Evolutionary conservation across 2,113 vertebrate genomes (phyloP).

Genomic region (Boleophthalmus pectinirostris): DNA sequence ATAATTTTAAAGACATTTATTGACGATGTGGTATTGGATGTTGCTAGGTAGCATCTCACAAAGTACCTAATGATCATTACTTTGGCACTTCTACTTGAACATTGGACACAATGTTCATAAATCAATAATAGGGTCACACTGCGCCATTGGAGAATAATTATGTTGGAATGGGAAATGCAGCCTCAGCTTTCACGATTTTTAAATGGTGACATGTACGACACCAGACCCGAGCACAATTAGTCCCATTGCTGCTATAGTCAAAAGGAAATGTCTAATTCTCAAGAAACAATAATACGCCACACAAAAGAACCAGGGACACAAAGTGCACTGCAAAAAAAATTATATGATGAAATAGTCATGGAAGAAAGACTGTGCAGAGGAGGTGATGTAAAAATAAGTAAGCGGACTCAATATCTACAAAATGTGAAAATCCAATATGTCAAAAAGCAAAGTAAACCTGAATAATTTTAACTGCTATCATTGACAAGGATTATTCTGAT

Average conservation of each 20-base stretch:
- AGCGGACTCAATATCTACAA: constrained; percentile 18
- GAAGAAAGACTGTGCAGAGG: constrained; percentile 73
- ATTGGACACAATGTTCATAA: background rate
- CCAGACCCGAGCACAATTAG: constrained; percentile 31
- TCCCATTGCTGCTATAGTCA: constrained; percentile 59
- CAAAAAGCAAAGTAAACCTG: constrained; percentile 32
- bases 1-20: background rate
- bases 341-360: constrained; percentile 55
- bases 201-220: constrained; percentile 28
- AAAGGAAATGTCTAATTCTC: constrained; percentile 40
- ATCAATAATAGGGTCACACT: constrained; percentile 5
- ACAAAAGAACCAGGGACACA: constrained; percentile 63
- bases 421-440: constrained; percentile 20
- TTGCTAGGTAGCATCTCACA: background rate
- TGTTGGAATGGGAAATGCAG: background rate
- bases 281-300: constrained; percentile 40
- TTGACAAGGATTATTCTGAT: constrained; percentile 23
- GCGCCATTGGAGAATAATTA: constrained; percentile 10
- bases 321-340: constrained; percentile 53
- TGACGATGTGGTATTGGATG: background rate
- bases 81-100: background rate
- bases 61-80: background rate
- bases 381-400: constrained; percentile 45
- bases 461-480: constrained; percentile 29
- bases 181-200: constrained; percentile 1